Evolutionary conservation across 1,140 invertebrate genomes (phyloP).

Genomic region (Galleria mellonella): DNA sequence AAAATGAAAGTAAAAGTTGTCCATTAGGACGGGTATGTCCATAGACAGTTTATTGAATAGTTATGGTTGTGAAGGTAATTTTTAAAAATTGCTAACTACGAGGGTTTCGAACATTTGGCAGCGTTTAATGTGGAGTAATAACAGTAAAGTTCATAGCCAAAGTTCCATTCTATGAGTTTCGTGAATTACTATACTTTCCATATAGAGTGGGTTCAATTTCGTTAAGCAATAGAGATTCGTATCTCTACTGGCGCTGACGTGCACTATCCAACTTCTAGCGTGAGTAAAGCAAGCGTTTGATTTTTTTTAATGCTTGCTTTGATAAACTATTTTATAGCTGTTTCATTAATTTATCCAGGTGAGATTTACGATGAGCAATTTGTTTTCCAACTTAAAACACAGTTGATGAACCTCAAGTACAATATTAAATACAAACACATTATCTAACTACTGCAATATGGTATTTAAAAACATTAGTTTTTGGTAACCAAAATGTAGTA

Average conservation of each 20-base stretch:
- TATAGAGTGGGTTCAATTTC: constrained; percentile 46
- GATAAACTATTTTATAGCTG: too few species aligned
- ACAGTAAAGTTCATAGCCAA: constrained; percentile 68
- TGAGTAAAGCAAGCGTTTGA: too few species aligned
- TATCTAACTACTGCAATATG: too few species aligned
- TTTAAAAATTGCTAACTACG: constrained; percentile 60
- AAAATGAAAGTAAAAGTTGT: constrained; percentile 55
- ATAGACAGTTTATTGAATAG: constrained; percentile 66
- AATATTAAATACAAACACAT: too few species aligned
- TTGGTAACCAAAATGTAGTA: too few species aligned
- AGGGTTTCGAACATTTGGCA: constrained; percentile 44
- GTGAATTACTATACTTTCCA: constrained; percentile 54
- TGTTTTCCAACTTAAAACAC: too few species aligned
- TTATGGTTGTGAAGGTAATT: constrained; percentile 56
- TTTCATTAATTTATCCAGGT: too few species aligned
- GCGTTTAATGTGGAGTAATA: constrained; percentile 59
- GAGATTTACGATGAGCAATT: too few species aligned
- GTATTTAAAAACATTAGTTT: too few species aligned
- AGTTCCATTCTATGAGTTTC: constrained; percentile 43
- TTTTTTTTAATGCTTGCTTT: too few species aligned
- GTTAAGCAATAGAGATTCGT: constrained; percentile 49
- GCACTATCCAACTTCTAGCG: too few species aligned
- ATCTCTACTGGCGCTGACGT: constrained; percentile 12
- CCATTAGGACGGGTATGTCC: constrained; percentile 47
- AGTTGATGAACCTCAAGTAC: too few species aligned